A percentile compares a stretch with the other conserved stretches of the same genome.
Evolutionary conservation across 2,888 invertebrate genomes (phyloP).

Genomic region (Homarus gammarus): DNA sequence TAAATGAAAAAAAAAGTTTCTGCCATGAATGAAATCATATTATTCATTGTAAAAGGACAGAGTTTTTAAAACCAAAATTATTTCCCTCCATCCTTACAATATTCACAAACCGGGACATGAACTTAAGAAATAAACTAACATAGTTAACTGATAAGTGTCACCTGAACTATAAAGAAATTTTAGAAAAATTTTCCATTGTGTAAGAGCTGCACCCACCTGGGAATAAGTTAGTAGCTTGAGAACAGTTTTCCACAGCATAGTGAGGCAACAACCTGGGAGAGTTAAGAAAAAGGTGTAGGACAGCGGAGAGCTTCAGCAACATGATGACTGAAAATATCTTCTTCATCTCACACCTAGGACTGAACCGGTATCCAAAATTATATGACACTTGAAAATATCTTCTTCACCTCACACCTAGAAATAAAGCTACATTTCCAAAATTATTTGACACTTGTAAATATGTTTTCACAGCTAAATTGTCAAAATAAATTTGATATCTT

Average conservation of each 20-base stretch:
- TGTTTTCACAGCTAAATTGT: too few species aligned
- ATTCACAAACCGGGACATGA: neutral
- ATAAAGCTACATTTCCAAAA: too few species aligned
- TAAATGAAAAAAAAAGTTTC: too few species aligned
- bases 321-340: neutral
- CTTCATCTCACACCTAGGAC: too few species aligned
- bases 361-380: too few species aligned
- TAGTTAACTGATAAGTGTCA: neutral
- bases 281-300: conserved; percentile 2
- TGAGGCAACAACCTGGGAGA: conserved; percentile 9
- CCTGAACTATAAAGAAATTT: neutral
- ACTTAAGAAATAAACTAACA: neutral
- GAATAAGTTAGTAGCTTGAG: neutral
- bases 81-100: neutral
- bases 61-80: neutral
- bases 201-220: conserved; percentile 1
- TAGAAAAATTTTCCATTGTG: neutral
- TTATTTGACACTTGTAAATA: too few species aligned
- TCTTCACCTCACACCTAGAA: too few species aligned
- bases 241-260: conserved; percentile 15
- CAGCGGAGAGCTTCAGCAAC: neutral
- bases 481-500: too few species aligned
- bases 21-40: too few species aligned
- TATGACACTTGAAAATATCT: too few species aligned
- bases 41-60: neutral